Evolutionary conservation across 2,113 vertebrate genomes (phyloP).

Genomic region (Australoheros scitulus): DNA sequence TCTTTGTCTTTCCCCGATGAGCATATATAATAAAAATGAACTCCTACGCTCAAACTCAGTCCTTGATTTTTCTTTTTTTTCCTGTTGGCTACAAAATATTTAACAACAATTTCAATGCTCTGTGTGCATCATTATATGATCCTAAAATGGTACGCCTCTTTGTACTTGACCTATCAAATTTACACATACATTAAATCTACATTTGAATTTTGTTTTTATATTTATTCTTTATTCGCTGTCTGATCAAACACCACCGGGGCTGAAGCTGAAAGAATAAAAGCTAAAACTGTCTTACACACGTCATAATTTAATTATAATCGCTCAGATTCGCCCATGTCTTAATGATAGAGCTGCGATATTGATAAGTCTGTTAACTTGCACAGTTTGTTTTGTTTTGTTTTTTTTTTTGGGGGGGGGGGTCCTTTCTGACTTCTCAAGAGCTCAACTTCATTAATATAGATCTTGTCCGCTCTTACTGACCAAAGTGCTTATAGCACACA

Average conservation of each 20-base stretch:
- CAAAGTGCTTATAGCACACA: no score
- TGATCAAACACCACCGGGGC: background rate
- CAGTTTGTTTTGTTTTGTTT: background rate
- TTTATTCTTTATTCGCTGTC: background rate
- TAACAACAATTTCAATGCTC: fast-evolving
- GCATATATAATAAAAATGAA: background rate
- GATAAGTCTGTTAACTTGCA: background rate
- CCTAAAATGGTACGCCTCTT: background rate
- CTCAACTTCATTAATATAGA: background rate
- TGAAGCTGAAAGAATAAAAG: background rate
- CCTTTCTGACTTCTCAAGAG: background rate
- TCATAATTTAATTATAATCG: no score
- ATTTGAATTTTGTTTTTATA: background rate
- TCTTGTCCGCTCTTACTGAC: background rate
- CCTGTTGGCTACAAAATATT: background rate
- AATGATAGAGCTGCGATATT: background rate
- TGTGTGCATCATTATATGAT: background rate
- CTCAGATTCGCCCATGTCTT: background rate
- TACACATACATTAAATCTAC: background rate
- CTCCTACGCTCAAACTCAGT: background rate
- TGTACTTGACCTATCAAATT: background rate
- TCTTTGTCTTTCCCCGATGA: background rate
- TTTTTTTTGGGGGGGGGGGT: background rate
- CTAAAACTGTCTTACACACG: background rate
- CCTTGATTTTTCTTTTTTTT: fast-evolving